A percentile compares a stretch with the other conserved stretches of the same genome.
phyloP scores from a whole-genome alignment of 2,113 vertebrate genomes.

The Australoheros scitulus region DNA sequence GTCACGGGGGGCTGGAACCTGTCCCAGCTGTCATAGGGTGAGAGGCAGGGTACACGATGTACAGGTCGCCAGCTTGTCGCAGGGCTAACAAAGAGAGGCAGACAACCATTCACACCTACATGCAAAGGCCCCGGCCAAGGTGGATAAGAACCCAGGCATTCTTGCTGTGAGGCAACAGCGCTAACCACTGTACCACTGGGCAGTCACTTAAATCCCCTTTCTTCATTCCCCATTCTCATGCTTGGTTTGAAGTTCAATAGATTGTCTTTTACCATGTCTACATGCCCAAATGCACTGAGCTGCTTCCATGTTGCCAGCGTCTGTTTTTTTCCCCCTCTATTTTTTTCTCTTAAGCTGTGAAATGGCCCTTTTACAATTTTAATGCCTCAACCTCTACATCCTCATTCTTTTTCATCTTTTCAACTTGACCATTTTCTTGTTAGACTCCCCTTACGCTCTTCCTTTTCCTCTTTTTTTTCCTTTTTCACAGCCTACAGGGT shows the following conservation, averaged over 20 bases:
- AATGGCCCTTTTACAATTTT: not conserved
- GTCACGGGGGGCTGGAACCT: no score
- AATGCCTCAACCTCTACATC: not conserved
- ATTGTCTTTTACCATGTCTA: not conserved
- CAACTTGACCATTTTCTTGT: slow-evolving; percentile 6
- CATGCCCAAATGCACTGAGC: not conserved
- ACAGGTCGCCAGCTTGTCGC: no score
- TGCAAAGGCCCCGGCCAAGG: no score
- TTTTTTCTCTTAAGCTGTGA: slow-evolving; percentile 7
- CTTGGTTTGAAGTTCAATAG: not conserved
- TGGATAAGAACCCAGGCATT: no score
- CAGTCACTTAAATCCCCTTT: no score
- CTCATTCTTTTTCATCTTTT: not conserved
- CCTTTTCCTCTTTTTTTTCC: not conserved
- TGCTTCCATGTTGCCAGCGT: not conserved
- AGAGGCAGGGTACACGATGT: no score
- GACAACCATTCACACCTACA: no score
- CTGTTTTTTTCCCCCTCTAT: slow-evolving; percentile 3
- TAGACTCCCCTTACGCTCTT: not conserved
- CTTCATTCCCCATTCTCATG: not conserved
- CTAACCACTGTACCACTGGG: no score
- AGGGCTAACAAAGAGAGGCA: no score
- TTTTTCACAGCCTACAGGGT: not conserved
- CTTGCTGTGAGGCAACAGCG: no score
- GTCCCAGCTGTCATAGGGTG: no score